Conservation (phyloP, 2,888 invertebrate genomes). For the Drosophila hawaiiensis region DNA sequence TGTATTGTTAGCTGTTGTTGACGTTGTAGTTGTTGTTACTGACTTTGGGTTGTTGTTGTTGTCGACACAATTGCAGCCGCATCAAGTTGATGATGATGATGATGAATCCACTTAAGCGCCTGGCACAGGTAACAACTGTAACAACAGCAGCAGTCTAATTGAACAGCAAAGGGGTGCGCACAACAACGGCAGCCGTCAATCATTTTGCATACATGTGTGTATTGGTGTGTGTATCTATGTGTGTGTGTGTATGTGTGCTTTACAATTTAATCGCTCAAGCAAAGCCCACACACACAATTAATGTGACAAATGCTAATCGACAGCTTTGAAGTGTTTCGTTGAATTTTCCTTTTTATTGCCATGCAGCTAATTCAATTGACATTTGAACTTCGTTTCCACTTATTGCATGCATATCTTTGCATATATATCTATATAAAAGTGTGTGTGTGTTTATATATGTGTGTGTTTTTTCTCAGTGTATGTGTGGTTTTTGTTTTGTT, state of each 20-base stretch:
- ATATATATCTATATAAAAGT: constrained; percentile 3
- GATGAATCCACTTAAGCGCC: constrained; percentile 77
- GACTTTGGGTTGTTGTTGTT: constrained; percentile 26
- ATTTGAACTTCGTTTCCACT: constrained; percentile 33
- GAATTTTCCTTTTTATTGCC: constrained; percentile 41
- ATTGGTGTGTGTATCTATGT: not conserved
- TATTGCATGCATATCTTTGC: constrained; percentile 20
- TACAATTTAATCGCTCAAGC: constrained; percentile 16
- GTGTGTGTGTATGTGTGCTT: constrained; percentile 6
- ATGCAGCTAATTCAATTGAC: constrained; percentile 53
- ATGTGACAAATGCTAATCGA: constrained; percentile 48
- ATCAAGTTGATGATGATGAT: constrained; percentile 61
- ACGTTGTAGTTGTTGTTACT: constrained; percentile 28
- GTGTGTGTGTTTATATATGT: constrained; percentile 1
- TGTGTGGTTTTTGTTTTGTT: constrained; percentile 3
- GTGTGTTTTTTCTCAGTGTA: constrained; percentile 1
- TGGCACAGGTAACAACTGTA: constrained; percentile 27
- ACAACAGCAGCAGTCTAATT: constrained; percentile 63
- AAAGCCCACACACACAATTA: constrained; percentile 28
- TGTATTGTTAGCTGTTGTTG: constrained; percentile 70
- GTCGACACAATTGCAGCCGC: constrained; percentile 67
- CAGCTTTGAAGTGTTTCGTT: constrained; percentile 28
- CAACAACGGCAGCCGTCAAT: constrained; percentile 17
- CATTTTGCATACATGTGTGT: constrained; percentile 6
- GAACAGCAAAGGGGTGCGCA: constrained; percentile 62